phyloP scores from a whole-genome alignment of 1,140 invertebrate species.

The Drosophila funebris region DNA sequence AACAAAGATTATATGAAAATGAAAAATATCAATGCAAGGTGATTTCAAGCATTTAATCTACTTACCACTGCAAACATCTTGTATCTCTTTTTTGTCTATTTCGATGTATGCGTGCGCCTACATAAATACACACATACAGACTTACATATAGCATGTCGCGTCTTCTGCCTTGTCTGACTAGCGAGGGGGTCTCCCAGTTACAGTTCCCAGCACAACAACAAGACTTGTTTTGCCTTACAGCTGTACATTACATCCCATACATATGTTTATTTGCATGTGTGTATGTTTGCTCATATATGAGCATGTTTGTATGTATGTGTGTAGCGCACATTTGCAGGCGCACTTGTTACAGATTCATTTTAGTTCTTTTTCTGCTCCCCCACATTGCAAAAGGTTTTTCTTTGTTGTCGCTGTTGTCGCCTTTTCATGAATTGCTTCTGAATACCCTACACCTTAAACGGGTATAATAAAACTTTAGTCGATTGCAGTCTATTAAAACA shows the following conservation, averaged over 20 bases:
- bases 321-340: constrained; percentile 15
- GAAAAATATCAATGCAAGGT: constrained; percentile 38
- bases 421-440: constrained; percentile 9
- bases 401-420: constrained; percentile 35
- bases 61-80: constrained; percentile 28
- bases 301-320: constrained; percentile 3
- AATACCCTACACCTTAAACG: constrained; percentile 16
- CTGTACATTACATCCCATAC: constrained; percentile 13
- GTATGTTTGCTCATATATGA: constrained; percentile 8
- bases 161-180: constrained; percentile 28
- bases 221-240: constrained; percentile 40
- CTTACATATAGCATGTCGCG: constrained; percentile 18
- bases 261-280: constrained; percentile 15
- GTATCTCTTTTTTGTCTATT: background rate
- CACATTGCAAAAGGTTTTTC: constrained; percentile 38
- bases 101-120: constrained; percentile 21
- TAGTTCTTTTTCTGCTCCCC: constrained; percentile 11
- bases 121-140: background rate
- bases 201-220: background rate
- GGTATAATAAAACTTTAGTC: background rate
- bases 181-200: constrained; percentile 7
- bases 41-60: constrained; percentile 42
- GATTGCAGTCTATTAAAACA: background rate
- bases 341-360: constrained; percentile 70
- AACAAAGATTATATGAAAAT: constrained; percentile 32